phyloP scores from a whole-genome alignment of 2,797 vertebrate genomes.

The Pangasius sanitwongsei region DNA sequence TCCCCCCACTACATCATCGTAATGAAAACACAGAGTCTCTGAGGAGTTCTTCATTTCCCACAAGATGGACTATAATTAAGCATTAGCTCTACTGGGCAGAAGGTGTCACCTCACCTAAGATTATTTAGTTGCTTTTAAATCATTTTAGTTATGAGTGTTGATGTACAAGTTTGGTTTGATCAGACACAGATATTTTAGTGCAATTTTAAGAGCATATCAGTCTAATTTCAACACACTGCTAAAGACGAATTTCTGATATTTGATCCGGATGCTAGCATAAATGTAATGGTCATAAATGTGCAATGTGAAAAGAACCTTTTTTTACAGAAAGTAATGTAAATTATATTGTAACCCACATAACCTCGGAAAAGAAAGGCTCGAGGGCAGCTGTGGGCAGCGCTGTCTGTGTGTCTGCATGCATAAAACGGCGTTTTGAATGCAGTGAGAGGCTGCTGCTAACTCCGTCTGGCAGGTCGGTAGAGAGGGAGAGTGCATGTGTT shows the following conservation, averaged over 20 bases:
- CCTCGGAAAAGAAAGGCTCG: background rate
- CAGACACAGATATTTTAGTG: background rate
- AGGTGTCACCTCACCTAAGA: slow-evolving; percentile 54
- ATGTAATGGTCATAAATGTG: background rate
- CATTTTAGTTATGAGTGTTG: background rate
- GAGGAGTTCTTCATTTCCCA: slow-evolving; percentile 58
- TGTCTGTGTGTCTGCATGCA: slow-evolving; percentile 19
- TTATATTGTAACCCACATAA: background rate
- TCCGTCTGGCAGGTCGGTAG: slow-evolving; percentile 36
- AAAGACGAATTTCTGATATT: background rate
- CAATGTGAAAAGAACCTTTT: background rate
- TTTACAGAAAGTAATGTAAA: too few species aligned
- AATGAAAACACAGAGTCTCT: slow-evolving; percentile 58
- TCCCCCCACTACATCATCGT: slow-evolving; percentile 28
- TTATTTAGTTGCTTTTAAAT: slow-evolving; percentile 30
- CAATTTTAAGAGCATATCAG: background rate
- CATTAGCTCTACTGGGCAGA: slow-evolving; percentile 48
- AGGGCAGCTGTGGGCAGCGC: slow-evolving; percentile 30
- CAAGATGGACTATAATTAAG: slow-evolving; percentile 65
- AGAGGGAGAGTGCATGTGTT: slow-evolving; percentile 71
- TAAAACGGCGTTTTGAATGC: slow-evolving; percentile 6
- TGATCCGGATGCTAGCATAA: background rate
- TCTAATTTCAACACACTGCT: background rate
- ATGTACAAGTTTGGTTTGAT: background rate
- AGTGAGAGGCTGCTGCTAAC: slow-evolving; percentile 26